These are phyloP conservation scores for Zaprionus tsacasi DNA, from an alignment of 1,140 invertebrate species.

Conservation along the genomic window DNA sequence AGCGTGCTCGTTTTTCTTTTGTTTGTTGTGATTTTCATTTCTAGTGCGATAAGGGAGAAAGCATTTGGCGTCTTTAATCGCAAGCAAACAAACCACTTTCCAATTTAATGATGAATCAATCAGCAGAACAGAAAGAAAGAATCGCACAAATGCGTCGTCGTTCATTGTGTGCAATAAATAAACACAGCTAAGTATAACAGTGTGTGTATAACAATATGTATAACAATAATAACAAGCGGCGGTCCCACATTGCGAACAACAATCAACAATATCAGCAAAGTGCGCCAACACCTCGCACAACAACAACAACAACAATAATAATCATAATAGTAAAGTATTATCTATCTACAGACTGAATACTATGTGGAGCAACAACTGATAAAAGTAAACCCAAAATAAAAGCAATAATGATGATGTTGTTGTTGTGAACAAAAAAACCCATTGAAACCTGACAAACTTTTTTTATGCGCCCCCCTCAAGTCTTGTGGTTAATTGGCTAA, in stretches of 20 bases:
- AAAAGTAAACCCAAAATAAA: constrained; percentile 51
- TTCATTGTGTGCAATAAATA: neutral
- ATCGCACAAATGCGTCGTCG: neutral
- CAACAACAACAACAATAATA: constrained; percentile 41
- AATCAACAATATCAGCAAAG: constrained; percentile 18
- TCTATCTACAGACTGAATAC: neutral
- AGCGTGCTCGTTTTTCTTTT: constrained; percentile 10
- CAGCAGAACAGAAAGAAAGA: constrained; percentile 1
- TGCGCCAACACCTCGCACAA: constrained; percentile 11
- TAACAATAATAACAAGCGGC: constrained; percentile 12
- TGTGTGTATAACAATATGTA: neutral
- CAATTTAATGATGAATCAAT: constrained; percentile 34
- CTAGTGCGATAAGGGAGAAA: constrained; percentile 33
- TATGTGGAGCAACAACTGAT: constrained; percentile 18
- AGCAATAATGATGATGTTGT: too few relatives aligned
- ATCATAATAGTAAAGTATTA: constrained; percentile 43
- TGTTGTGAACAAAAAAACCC: constrained; percentile 29
- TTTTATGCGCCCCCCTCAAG: neutral
- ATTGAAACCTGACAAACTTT: constrained; percentile 42
- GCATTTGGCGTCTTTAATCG: constrained; percentile 9
- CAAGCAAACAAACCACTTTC: constrained; percentile 17
- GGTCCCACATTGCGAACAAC: neutral
- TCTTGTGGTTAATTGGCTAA: constrained; percentile 35
- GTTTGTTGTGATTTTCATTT: constrained; percentile 27
- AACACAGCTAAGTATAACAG: neutral